A percentile compares a stretch with the other conserved stretches of the same genome.
Conservation (phyloP, 2,113 vertebrate species). For the Nothoprocta pentlandii region DNA sequence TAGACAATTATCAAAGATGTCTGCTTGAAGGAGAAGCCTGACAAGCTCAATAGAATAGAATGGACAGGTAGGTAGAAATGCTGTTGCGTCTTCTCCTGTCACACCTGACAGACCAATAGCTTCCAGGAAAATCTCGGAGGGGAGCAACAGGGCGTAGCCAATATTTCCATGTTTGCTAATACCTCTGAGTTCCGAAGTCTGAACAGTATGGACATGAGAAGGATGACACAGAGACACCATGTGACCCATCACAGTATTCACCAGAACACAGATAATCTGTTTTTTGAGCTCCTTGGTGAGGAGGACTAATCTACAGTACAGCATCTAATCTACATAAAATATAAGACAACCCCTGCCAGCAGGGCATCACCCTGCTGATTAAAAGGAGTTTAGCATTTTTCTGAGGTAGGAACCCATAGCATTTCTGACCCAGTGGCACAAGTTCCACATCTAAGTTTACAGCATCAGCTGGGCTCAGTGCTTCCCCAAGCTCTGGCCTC, state of each 20-base stretch:
- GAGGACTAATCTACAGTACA: neutral
- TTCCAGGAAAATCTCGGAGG: neutral
- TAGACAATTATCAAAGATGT: neutral
- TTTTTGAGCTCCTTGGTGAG: neutral
- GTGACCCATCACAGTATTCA: neutral
- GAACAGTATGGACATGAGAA: neutral
- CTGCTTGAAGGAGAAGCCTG: neutral
- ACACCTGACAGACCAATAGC: neutral
- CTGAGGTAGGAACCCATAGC: neutral
- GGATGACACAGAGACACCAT: neutral
- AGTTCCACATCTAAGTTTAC: neutral
- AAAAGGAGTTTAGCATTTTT: neutral
- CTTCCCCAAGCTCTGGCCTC: neutral
- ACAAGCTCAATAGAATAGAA: neutral
- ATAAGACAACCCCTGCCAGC: neutral
- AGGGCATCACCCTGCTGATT: neutral
- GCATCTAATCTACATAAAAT: neutral
- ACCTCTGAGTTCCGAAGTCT: neutral
- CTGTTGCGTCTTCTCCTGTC: neutral
- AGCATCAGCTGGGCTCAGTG: neutral
- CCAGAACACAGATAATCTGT: neutral
- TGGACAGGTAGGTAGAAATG: neutral
- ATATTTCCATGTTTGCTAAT: neutral
- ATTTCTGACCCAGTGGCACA: neutral
- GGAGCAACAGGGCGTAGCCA: neutral